Conservation (phyloP, 2,888 invertebrate genomes). For the Epicampocera succincta region DNA sequence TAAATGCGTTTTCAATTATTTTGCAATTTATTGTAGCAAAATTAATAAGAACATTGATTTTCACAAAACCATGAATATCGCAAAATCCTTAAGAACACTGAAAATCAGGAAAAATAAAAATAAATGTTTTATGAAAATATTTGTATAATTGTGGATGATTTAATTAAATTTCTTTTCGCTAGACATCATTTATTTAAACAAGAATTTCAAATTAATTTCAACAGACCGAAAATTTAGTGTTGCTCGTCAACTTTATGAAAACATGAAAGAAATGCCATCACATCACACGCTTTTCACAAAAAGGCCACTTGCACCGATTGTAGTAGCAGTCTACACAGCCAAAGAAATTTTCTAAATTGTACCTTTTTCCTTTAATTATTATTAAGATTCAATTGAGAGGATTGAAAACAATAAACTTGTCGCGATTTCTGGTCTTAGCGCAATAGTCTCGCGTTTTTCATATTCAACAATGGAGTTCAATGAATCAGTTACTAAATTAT, state of each 20-base stretch:
- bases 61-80: slow-evolving; percentile 63
- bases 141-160: slow-evolving; percentile 70
- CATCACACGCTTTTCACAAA: slow-evolving; percentile 2
- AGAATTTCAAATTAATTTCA: slow-evolving; percentile 79
- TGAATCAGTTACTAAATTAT: too few species aligned
- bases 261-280: slow-evolving; percentile 58
- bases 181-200: slow-evolving; percentile 75
- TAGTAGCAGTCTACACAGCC: background rate
- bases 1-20: slow-evolving; percentile 52
- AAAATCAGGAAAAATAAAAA: slow-evolving; percentile 20
- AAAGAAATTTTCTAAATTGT: background rate
- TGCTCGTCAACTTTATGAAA: slow-evolving; percentile 56
- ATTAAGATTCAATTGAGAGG: too few species aligned
- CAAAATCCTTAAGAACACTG: slow-evolving; percentile 10
- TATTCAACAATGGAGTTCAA: too few species aligned
- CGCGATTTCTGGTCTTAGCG: too few species aligned
- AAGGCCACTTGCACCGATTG: background rate
- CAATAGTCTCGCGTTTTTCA: too few species aligned
- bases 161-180: slow-evolving; percentile 75
- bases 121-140: slow-evolving; percentile 42
- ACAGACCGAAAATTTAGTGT: slow-evolving; percentile 78
- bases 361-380: too few species aligned
- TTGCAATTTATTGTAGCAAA: slow-evolving; percentile 58
- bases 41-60: slow-evolving; percentile 66
- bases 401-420: too few species aligned